Percentiles rank a stretch among this genome's conserved stretches.
Evolutionary conservation across 2,113 vertebrate species (phyloP).

Genomic region (Nesospiza acunhae): DNA sequence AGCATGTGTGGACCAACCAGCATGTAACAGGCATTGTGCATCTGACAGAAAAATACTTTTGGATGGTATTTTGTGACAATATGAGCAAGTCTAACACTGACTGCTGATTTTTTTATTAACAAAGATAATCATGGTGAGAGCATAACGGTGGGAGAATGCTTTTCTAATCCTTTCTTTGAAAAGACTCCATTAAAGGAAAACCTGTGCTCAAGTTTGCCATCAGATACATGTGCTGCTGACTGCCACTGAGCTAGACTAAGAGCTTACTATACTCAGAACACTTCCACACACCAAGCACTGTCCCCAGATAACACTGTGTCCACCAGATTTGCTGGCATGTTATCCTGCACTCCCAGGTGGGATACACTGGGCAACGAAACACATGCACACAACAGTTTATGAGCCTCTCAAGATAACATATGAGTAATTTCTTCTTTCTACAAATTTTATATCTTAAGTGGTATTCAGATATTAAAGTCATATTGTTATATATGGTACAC

Average conservation of each 20-base stretch:
- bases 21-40: background rate
- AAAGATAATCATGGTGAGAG: background rate
- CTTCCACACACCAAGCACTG: background rate
- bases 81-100: background rate
- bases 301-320: background rate
- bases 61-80: background rate
- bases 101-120: background rate
- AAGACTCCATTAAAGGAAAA: background rate
- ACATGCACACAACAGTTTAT: background rate
- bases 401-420: background rate
- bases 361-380: rapidly evolving
- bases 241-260: background rate
- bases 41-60: background rate
- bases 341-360: background rate
- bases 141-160: background rate
- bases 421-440: background rate
- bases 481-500: background rate
- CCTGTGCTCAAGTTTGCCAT: background rate
- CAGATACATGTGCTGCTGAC: background rate
- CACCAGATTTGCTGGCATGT: background rate
- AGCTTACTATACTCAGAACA: background rate
- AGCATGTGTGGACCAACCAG: background rate
- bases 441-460: background rate
- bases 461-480: background rate
- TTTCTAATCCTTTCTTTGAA: background rate